Percentiles rank a stretch among this genome's conserved stretches.
Evolutionary conservation across 2,888 invertebrate genomes (phyloP).

Genomic region (Nemotelus nigrinus): DNA sequence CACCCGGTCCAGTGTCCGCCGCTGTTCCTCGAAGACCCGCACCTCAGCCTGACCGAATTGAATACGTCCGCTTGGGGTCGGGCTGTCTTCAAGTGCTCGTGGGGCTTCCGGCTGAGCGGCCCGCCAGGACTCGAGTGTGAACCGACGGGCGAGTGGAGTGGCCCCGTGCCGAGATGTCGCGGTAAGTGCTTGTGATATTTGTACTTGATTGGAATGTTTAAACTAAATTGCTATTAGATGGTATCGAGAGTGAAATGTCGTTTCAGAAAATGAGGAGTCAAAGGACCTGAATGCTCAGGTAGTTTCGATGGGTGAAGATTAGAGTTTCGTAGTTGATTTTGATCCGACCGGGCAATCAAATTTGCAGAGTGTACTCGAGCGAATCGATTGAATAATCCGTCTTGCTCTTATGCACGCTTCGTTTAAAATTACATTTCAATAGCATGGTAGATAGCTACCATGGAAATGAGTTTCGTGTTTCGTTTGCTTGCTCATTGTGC

Average conservation of each 20-base stretch:
- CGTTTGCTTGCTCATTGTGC: too few relatives aligned
- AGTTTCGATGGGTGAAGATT: too few relatives aligned
- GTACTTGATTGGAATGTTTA: conserved; percentile 32
- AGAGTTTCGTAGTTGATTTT: too few relatives aligned
- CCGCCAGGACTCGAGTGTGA: conserved; percentile 83
- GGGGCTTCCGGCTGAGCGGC: conserved; percentile 83
- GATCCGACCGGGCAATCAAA: too few relatives aligned
- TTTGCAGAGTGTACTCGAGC: too few relatives aligned
- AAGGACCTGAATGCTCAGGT: background rate
- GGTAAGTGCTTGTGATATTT: conserved; percentile 67
- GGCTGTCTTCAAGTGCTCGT: conserved; percentile 83
- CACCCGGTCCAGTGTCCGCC: conserved; percentile 82
- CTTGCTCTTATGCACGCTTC: too few relatives aligned
- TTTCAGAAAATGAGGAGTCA: conserved; percentile 9
- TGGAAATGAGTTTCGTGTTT: too few relatives aligned
- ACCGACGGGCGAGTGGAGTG: conserved; percentile 82
- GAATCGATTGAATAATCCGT: too few relatives aligned
- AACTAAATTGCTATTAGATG: conserved; percentile 14
- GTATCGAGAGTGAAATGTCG: conserved; percentile 19
- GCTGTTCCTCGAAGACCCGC: conserved; percentile 74
- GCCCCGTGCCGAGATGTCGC: conserved; percentile 77
- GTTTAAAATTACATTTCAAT: too few relatives aligned
- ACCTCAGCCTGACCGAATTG: conserved; percentile 79
- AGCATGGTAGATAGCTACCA: too few relatives aligned
- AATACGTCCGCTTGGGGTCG: conserved; percentile 84